Conservation (phyloP, 2,888 invertebrate species). For the Chrysotoxum bicinctum region DNA sequence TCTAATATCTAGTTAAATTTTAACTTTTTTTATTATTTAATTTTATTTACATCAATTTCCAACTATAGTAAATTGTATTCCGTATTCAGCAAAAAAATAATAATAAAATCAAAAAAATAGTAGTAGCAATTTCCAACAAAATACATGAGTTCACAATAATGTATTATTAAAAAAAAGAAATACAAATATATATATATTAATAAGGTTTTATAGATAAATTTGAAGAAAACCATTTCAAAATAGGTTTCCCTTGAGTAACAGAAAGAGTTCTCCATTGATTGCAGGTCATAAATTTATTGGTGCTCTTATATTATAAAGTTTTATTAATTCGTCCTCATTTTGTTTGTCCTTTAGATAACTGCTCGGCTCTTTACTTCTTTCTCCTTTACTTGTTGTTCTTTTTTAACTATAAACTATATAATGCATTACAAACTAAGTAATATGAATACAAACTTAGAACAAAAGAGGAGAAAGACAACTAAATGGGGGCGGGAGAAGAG, state of each 20-base stretch:
- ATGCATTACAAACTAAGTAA: slow-evolving; percentile 62
- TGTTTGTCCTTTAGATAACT: slow-evolving; percentile 13
- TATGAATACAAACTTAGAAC: slow-evolving; percentile 59
- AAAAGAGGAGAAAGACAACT: slow-evolving; percentile 32
- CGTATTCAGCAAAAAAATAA: slow-evolving; percentile 21
- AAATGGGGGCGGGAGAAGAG: slow-evolving; percentile 5
- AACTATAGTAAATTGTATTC: slow-evolving; percentile 50
- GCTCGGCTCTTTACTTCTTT: slow-evolving; percentile 3
- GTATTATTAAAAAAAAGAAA: slow-evolving; percentile 42
- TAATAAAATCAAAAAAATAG: neutral
- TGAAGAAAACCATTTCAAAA: slow-evolving; percentile 35
- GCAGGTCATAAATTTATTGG: slow-evolving; percentile 44
- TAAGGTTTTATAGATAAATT: slow-evolving; percentile 26
- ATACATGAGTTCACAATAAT: slow-evolving; percentile 36
- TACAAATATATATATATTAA: slow-evolving; percentile 58
- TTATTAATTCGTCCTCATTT: slow-evolving; percentile 13
- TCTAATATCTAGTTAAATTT: slow-evolving; percentile 23
- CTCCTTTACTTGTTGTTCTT: slow-evolving; percentile 12
- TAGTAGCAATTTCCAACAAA: slow-evolving; percentile 37
- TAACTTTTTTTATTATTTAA: slow-evolving; percentile 38
- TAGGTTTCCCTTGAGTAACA: slow-evolving; percentile 40
- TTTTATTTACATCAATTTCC: slow-evolving; percentile 71
- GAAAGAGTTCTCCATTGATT: slow-evolving; percentile 21
- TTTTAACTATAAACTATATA: slow-evolving; percentile 61
- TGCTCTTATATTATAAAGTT: slow-evolving; percentile 38